Evolutionary conservation across 2,113 vertebrate species (phyloP).

Genomic region (Nerophis ophidion): DNA sequence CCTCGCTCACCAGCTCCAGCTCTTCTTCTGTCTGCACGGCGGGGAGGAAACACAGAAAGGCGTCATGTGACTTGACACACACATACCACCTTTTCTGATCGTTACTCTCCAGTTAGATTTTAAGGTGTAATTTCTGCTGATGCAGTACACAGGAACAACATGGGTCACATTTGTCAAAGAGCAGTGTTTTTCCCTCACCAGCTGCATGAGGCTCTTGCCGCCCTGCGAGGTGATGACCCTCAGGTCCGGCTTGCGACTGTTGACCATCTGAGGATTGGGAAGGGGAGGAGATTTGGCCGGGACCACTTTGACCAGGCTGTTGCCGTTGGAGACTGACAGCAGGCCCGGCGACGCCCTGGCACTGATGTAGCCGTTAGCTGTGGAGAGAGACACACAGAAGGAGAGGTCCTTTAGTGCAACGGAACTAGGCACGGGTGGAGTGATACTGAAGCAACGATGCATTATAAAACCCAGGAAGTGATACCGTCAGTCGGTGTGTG

Average conservation of each 20-base stretch:
- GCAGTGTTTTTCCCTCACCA: conserved; percentile 76
- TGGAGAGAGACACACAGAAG: conserved; percentile 19
- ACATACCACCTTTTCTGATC: not conserved
- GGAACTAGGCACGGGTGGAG: too few relatives aligned
- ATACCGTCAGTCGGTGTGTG: too few relatives aligned
- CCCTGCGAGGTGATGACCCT: conserved; percentile 94
- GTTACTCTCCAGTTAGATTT: not conserved
- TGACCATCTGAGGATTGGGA: conserved; percentile 75
- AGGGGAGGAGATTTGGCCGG: conserved; percentile 85
- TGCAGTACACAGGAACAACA: not conserved
- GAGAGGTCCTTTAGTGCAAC: not conserved
- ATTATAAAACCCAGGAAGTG: too few relatives aligned
- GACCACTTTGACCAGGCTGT: conserved; percentile 86
- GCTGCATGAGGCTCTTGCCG: conserved; percentile 88
- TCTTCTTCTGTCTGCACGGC: conserved; percentile 88
- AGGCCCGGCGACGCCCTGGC: conserved; percentile 91
- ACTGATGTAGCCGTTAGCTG: conserved; percentile 92
- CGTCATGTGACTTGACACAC: not conserved
- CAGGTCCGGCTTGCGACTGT: conserved; percentile 89
- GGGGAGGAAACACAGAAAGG: conserved; percentile 21
- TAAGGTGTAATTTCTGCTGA: not conserved
- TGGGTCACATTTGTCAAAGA: not conserved
- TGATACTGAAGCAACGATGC: too few relatives aligned
- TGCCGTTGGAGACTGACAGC: conserved; percentile 83
- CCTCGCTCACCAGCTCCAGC: conserved; percentile 94